A percentile compares a stretch with the other conserved stretches of the same genome.
phyloP scores from a whole-genome alignment of 1,140 invertebrate species.

The Condylostylus longicornis region DNA sequence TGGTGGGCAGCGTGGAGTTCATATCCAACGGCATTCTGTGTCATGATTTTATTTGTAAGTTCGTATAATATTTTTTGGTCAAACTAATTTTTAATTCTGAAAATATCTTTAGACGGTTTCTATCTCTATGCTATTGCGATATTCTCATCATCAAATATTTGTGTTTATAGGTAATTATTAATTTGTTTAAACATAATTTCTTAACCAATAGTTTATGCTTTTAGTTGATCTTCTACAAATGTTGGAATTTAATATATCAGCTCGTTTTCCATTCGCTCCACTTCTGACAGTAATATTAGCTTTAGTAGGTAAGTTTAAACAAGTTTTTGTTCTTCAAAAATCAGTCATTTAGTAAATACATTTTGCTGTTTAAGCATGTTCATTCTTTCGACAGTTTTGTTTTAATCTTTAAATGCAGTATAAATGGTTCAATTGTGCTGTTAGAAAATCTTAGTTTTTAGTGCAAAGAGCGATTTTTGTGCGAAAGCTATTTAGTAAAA shows the following conservation, averaged over 20 bases:
- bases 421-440: too few species aligned
- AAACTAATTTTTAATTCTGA: conserved; percentile 12
- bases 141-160: conserved; percentile 98
- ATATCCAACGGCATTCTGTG: conserved; percentile 86
- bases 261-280: conserved; percentile 89
- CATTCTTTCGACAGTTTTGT: too few species aligned
- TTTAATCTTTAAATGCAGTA: too few species aligned
- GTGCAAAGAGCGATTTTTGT: neutral
- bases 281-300: conserved; percentile 93
- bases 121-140: conserved; percentile 92
- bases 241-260: conserved; percentile 85
- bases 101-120: conserved; percentile 80
- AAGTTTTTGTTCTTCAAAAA: too few species aligned
- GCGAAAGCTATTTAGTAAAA: too few species aligned
- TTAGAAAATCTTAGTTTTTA: neutral
- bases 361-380: too few species aligned
- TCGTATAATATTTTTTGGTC: neutral
- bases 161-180: conserved; percentile 84
- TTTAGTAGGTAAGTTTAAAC: conserved; percentile 72
- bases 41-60: conserved; percentile 99
- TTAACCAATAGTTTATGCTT: conserved; percentile 10
- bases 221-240: conserved; percentile 92
- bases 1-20: conserved; percentile 89
- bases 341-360: too few species aligned
- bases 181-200: conserved; percentile 8